A percentile compares a stretch with the other conserved stretches of the same genome.
Evolutionary conservation across 2,797 vertebrate species (phyloP).

Genomic region (Coccyzus lansbergi): DNA sequence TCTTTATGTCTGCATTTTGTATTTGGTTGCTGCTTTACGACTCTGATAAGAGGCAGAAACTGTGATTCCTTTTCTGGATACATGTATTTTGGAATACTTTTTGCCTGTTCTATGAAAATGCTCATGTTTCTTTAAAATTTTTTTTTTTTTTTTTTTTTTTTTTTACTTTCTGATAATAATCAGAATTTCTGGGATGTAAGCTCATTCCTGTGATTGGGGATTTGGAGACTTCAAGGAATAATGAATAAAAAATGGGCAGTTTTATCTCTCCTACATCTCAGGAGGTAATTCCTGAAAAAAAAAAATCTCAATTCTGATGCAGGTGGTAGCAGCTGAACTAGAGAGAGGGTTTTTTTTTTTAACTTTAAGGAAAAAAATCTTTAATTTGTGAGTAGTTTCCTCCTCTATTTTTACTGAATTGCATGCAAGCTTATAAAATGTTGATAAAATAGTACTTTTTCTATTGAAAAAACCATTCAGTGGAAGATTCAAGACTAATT

Average conservation of each 20-base stretch:
- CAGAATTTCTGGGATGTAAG: neutral
- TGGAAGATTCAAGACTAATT: neutral
- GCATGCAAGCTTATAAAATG: neutral
- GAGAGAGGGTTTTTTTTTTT: neutral
- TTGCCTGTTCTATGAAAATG: neutral
- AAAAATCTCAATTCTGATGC: neutral
- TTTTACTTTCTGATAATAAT: neutral
- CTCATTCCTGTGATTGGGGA: fast-evolving
- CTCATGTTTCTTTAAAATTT: neutral
- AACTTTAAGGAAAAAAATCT: neutral
- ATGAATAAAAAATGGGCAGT: neutral
- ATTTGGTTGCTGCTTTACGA: neutral
- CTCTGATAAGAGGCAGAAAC: neutral
- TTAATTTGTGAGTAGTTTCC: neutral
- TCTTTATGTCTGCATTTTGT: neutral
- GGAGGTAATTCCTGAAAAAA: neutral
- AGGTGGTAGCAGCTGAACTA: neutral
- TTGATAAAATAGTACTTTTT: neutral
- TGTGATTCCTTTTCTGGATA: neutral
- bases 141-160: neutral
- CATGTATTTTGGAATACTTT: neutral
- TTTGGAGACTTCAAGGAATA: neutral
- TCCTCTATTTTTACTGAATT: neutral
- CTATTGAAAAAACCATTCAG: neutral
- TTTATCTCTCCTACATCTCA: neutral